phyloP scores from a whole-genome alignment of 2,113 vertebrate species.

The Sceloporus undulatus region DNA sequence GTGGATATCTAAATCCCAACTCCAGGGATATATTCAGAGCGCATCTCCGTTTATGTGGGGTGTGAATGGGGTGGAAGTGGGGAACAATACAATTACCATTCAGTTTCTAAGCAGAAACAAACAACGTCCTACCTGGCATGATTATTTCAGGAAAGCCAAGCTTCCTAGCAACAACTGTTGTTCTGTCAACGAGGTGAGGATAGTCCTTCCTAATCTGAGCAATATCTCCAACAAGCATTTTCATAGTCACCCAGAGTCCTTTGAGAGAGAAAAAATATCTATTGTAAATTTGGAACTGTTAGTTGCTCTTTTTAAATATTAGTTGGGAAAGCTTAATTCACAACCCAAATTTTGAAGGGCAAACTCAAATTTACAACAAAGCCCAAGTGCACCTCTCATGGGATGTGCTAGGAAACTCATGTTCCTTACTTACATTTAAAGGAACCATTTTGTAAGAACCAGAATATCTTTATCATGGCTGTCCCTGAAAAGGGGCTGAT shows the following conservation, averaged over 20 bases:
- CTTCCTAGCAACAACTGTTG: conserved; percentile 94
- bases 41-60: background rate
- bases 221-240: conserved; percentile 94
- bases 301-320: background rate
- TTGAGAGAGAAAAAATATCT: background rate
- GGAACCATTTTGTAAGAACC: background rate
- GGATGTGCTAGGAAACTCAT: background rate
- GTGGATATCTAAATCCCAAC: background rate
- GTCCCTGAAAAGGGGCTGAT: background rate
- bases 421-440: background rate
- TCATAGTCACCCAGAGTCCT: conserved; percentile 99
- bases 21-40: background rate
- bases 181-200: conserved; percentile 96
- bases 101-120: background rate
- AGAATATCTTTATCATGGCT: background rate
- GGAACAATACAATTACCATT: background rate
- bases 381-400: background rate
- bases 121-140: conserved; percentile 88
- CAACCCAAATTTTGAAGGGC: background rate
- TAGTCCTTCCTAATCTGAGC: conserved; percentile 95
- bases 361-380: background rate
- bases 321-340: background rate
- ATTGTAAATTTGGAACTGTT: background rate
- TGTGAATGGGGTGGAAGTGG: background rate
- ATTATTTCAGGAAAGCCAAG: conserved; percentile 99